Conservation (phyloP, 1,140 invertebrate species). For the Macrobrachium rosenbergii region DNA sequence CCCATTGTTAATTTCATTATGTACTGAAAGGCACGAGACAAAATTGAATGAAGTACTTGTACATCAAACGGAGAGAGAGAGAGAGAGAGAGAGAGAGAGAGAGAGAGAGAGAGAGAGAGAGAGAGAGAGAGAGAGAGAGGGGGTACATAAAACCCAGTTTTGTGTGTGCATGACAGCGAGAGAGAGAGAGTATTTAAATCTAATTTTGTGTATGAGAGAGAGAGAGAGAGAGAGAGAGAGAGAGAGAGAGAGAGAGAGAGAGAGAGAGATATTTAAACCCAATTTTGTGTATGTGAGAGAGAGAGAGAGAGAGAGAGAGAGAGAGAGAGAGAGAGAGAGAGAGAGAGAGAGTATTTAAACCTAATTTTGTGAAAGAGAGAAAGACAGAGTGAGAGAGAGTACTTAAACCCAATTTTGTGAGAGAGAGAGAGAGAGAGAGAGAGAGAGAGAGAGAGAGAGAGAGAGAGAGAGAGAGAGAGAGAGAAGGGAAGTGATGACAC, state of each 20-base stretch:
- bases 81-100: conserved; percentile 12
- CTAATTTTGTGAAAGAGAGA: not conserved
- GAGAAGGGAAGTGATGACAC: not conserved
- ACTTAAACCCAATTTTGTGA: not conserved
- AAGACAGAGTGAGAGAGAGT: not conserved
- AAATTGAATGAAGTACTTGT: not conserved
- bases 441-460: conserved; percentile 1
- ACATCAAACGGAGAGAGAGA: not conserved
- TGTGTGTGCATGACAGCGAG: not conserved
- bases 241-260: not conserved
- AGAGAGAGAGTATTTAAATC: not conserved
- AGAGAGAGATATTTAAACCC: too few species aligned
- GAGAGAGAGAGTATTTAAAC: not conserved
- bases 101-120: not conserved
- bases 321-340: not conserved
- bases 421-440: not conserved
- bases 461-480: conserved; percentile 2
- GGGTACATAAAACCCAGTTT: too few species aligned
- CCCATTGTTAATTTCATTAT: not conserved
- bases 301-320: not conserved
- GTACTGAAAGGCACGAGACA: not conserved
- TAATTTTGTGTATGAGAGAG: too few species aligned
- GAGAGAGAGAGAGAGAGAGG: not conserved
- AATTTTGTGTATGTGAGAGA: too few species aligned
- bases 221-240: not conserved